These are phyloP conservation scores for Nycteola revayana DNA, from an alignment of 2,888 invertebrate species.

Conservation along the genomic window DNA sequence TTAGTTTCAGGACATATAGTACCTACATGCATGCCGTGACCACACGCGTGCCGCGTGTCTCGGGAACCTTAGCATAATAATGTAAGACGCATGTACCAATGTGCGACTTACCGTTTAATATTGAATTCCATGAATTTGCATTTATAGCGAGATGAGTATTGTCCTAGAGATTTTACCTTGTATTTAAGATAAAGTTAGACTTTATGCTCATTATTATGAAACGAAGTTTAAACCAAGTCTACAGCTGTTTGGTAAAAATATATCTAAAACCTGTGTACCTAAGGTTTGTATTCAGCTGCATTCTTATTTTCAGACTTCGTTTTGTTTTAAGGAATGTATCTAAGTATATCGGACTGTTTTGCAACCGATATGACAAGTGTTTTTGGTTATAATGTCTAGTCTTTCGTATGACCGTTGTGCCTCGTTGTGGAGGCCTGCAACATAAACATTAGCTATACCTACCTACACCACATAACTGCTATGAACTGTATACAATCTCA, in stretches of 20 bases:
- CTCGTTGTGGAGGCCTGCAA: constrained; percentile 49
- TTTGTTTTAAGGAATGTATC: constrained; percentile 12
- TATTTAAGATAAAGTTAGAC: constrained; percentile 74
- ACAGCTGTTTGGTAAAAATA: too few species aligned
- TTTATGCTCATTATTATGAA: too few species aligned
- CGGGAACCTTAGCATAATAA: constrained; percentile 75
- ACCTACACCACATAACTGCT: not conserved
- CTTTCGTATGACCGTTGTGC: constrained; percentile 48
- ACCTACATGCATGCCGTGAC: constrained; percentile 11
- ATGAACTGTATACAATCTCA: constrained; percentile 42
- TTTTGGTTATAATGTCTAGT: constrained; percentile 72
- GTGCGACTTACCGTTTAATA: constrained; percentile 65
- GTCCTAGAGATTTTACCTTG: constrained; percentile 79
- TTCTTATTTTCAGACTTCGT: constrained; percentile 30
- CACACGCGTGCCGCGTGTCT: constrained; percentile 43
- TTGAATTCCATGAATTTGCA: constrained; percentile 83
- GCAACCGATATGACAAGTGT: constrained; percentile 63
- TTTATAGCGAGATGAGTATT: constrained; percentile 80
- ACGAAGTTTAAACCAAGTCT: too few species aligned
- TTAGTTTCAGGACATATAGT: constrained; percentile 25
- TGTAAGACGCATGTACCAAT: constrained; percentile 56
- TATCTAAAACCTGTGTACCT: too few species aligned
- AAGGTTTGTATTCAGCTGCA: too few species aligned
- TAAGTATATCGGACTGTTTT: constrained; percentile 55
- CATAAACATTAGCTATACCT: constrained; percentile 45